These are phyloP conservation scores for Semnopithecus entellus DNA, from an alignment of 2,113 vertebrate species.

Conservation along the genomic window DNA sequence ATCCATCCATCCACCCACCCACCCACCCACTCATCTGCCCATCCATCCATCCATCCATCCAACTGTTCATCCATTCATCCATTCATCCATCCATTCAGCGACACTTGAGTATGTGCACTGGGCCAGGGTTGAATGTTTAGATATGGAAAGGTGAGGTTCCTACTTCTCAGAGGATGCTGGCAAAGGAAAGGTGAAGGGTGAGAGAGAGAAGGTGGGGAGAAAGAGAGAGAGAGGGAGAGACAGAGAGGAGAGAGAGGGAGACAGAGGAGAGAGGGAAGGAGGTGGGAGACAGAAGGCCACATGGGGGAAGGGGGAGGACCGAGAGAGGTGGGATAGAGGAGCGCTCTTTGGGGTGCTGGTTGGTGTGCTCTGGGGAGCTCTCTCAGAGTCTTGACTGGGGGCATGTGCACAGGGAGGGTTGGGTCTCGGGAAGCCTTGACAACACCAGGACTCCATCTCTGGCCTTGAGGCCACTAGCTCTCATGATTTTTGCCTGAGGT, in stretches of 20 bases:
- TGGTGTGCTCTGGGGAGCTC: not conserved
- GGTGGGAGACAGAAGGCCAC: not conserved
- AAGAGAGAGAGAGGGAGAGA: not conserved
- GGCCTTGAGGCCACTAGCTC: not conserved
- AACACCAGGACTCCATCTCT: not conserved
- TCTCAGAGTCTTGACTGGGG: not conserved
- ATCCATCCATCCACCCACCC: too few relatives aligned
- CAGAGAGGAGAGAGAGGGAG: too few relatives aligned
- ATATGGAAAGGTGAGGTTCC: not conserved
- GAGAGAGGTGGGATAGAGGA: not conserved
- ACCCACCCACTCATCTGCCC: fast-evolving
- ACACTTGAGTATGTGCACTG: not conserved
- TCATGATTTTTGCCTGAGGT: not conserved
- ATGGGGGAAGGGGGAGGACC: too few relatives aligned
- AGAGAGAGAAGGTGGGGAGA: not conserved
- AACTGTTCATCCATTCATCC: too few relatives aligned
- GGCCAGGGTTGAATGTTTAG: fast-evolving
- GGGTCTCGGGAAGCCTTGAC: not conserved
- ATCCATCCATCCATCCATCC: too few relatives aligned
- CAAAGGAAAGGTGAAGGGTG: not conserved
- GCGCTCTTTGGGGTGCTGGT: not conserved
- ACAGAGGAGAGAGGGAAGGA: not conserved
- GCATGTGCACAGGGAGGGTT: too few relatives aligned
- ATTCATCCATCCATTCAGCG: not conserved
- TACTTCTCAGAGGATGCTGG: not conserved